These are phyloP conservation scores for Papilio protenor DNA, from an alignment of 2,888 invertebrate species.

Conservation along the genomic window DNA sequence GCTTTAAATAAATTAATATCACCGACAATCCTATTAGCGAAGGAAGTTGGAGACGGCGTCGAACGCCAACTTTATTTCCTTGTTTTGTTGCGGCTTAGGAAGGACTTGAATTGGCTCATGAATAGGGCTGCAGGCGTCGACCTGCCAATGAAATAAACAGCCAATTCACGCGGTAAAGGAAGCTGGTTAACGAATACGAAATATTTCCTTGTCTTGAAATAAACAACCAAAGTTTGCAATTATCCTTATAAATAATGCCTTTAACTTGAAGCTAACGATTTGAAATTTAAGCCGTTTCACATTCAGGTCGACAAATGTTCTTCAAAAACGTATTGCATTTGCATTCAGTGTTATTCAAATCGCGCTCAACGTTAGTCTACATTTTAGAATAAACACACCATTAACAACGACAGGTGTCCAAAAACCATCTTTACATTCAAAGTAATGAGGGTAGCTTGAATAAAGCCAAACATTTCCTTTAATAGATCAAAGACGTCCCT, in stretches of 20 bases:
- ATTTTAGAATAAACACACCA: conserved; percentile 12
- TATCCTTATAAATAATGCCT: neutral
- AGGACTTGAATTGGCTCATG: conserved; percentile 71
- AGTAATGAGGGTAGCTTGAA: conserved; percentile 66
- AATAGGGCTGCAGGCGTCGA: conserved; percentile 65
- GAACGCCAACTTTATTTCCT: conserved; percentile 68
- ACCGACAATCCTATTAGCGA: conserved; percentile 55
- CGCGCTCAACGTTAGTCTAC: neutral
- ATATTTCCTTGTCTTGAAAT: conserved; percentile 22
- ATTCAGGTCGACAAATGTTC: neutral
- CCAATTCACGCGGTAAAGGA: conserved; percentile 57
- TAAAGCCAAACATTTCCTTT: conserved; percentile 69
- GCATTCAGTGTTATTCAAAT: neutral
- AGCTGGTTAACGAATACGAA: conserved; percentile 25
- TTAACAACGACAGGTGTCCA: neutral
- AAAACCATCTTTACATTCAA: conserved; percentile 51
- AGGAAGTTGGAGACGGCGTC: conserved; percentile 50
- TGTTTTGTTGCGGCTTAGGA: conserved; percentile 68
- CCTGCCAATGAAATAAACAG: conserved; percentile 67
- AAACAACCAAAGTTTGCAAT: neutral
- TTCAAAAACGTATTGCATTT: neutral
- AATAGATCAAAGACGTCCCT: conserved; percentile 53
- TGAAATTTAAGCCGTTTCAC: neutral
- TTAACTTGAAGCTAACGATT: neutral
- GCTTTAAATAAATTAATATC: conserved; percentile 58